Percentiles rank a stretch among this genome's conserved stretches.
Conservation (phyloP, 2,797 vertebrate species). For the Diplodus puntazzo region DNA sequence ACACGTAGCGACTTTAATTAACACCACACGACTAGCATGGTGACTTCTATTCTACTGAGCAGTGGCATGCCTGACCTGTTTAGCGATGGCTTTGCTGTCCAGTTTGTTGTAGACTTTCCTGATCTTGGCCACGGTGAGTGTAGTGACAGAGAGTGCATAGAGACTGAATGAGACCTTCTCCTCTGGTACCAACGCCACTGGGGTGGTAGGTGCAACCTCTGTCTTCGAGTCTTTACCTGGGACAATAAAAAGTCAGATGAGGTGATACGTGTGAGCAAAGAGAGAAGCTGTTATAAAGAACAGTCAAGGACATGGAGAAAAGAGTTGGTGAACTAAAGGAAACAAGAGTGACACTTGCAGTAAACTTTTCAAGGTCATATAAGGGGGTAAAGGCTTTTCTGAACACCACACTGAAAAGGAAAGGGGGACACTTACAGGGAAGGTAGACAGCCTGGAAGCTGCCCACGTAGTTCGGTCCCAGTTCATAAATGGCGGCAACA, state of each 20-base stretch:
- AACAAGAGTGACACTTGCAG: background rate
- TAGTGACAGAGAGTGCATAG: constrained; percentile 92
- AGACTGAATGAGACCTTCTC: constrained; percentile 99
- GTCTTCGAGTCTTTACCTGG: constrained; percentile 95
- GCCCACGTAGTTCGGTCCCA: constrained; percentile 95
- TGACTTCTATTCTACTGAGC: accelerated
- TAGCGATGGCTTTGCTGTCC: constrained; percentile 98
- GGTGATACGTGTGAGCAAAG: background rate
- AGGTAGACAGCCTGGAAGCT: constrained; percentile 96
- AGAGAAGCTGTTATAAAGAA: no score
- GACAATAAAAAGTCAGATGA: background rate
- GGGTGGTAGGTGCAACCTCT: constrained; percentile 86
- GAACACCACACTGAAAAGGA: background rate
- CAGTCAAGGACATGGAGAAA: background rate
- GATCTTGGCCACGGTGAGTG: constrained; percentile 96
- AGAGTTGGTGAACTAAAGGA: no score
- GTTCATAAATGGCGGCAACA: constrained; percentile 91
- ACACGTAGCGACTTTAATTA: background rate
- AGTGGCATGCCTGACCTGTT: constrained; percentile 85
- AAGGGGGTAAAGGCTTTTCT: background rate
- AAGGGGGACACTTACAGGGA: constrained; percentile 83
- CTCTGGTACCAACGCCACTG: constrained; percentile 92
- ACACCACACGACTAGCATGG: background rate
- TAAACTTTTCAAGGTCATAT: background rate
- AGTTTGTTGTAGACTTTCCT: constrained; percentile 98